Conservation (phyloP, 2,888 invertebrate genomes). For the Leucozona laternaria region DNA sequence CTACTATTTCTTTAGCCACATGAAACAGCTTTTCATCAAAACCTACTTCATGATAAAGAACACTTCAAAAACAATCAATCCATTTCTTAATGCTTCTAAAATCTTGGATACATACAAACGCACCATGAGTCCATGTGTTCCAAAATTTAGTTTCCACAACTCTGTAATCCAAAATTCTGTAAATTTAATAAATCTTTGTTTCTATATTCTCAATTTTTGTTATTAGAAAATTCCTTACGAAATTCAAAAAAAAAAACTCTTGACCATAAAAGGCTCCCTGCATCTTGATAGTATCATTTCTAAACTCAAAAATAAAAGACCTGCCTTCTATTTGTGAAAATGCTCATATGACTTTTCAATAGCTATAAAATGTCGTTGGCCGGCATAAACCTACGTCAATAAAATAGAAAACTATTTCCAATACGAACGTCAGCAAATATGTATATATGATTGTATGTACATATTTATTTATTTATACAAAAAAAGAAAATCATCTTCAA, state of each 20-base stretch:
- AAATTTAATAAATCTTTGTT: background rate
- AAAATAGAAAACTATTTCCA: slow-evolving; percentile 23
- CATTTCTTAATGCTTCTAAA: no score
- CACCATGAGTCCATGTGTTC: no score
- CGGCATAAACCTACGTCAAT: slow-evolving; percentile 4
- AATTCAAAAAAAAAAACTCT: background rate
- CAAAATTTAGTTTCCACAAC: background rate
- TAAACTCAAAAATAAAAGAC: slow-evolving; percentile 4
- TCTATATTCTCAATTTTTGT: background rate
- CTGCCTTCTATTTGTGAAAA: slow-evolving; percentile 13
- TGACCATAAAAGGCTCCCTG: background rate
- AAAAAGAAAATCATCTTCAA: slow-evolving; percentile 16
- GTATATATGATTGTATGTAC: no score
- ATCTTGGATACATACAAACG: no score
- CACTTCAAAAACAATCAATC: no score
- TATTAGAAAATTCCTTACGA: background rate
- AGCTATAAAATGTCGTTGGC: slow-evolving; percentile 7
- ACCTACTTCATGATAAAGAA: no score
- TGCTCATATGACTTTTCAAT: slow-evolving; percentile 17
- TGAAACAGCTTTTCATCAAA: no score
- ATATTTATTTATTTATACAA: background rate
- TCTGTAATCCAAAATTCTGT: background rate
- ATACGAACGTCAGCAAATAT: background rate
- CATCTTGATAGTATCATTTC: background rate
- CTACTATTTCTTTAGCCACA: no score